Percentiles rank a stretch among this genome's conserved stretches.
These are phyloP conservation scores for Heterodera filipjevi DNA, from an alignment of 2,888 invertebrate species.

Conservation along the genomic window DNA sequence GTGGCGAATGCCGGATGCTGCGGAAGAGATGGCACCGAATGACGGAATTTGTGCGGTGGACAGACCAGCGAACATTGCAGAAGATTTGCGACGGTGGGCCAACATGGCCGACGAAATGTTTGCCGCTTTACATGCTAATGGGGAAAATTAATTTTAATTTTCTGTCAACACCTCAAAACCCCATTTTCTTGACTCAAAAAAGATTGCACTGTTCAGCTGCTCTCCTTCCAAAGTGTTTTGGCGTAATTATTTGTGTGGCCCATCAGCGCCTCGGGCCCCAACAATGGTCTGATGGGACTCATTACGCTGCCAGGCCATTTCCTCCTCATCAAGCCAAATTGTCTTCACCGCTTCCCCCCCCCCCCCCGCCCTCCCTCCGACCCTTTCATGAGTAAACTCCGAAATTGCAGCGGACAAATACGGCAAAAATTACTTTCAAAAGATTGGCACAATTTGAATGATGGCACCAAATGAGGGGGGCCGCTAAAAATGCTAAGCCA, in stretches of 20 bases:
- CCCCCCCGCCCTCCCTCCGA: neutral
- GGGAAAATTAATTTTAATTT: neutral
- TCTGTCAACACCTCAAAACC: neutral
- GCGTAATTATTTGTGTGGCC: conserved; percentile 8
- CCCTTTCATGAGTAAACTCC: neutral
- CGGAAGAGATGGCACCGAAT: conserved; percentile 14
- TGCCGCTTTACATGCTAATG: conserved; percentile 36
- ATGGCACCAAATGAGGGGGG: neutral
- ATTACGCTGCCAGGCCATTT: conserved; percentile 5
- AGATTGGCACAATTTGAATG: neutral
- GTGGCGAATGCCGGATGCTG: neutral
- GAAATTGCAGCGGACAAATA: neutral
- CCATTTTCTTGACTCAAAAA: neutral
- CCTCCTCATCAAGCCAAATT: conserved; percentile 4
- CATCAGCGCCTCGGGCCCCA: neutral
- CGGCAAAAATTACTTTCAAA: neutral
- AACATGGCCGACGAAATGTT: conserved; percentile 56
- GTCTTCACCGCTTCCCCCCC: neutral
- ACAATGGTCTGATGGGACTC: neutral
- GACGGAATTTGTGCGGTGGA: conserved; percentile 36
- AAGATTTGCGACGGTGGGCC: conserved; percentile 57
- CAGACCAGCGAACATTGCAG: conserved; percentile 29
- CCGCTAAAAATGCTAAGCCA: neutral
- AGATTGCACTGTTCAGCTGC: neutral
- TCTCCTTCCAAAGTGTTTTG: neutral